phyloP scores from a whole-genome alignment of 2,113 vertebrate species.

The Colistium nudipinnis region DNA sequence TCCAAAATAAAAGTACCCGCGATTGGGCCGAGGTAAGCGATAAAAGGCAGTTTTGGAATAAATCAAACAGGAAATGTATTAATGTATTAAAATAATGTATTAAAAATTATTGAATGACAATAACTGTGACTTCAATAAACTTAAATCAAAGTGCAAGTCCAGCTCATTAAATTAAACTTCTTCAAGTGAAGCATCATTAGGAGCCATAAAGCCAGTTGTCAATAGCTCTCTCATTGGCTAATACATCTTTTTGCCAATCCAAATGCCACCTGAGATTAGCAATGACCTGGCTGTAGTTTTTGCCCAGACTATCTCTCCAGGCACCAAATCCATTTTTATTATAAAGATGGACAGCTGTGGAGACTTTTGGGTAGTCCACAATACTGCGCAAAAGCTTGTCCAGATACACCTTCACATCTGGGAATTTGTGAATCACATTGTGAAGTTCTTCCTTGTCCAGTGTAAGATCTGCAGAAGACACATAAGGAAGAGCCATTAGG shows the following conservation, averaged over 20 bases:
- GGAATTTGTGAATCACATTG: slow-evolving; percentile 85
- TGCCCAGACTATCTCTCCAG: slow-evolving; percentile 86
- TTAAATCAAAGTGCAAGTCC: slow-evolving; percentile 16
- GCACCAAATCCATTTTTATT: slow-evolving; percentile 88
- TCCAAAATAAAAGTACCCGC: slow-evolving; percentile 50
- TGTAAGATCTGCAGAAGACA: slow-evolving; percentile 84
- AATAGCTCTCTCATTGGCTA: slow-evolving; percentile 84
- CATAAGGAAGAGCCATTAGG: background rate
- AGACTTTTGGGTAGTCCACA: slow-evolving; percentile 89
- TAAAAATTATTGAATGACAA: background rate
- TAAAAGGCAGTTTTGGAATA: background rate
- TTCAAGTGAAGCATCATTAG: background rate
- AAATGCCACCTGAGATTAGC: slow-evolving; percentile 92
- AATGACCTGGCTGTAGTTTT: slow-evolving; percentile 88
- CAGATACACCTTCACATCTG: slow-evolving; percentile 76
- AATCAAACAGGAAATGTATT: background rate
- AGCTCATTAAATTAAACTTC: slow-evolving; percentile 4
- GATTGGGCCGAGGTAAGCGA: background rate
- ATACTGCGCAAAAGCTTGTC: slow-evolving; percentile 85
- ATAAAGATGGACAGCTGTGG: slow-evolving; percentile 85
- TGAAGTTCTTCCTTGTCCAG: slow-evolving; percentile 89
- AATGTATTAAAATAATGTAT: background rate
- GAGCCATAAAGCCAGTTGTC: slow-evolving; percentile 81
- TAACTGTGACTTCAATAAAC: background rate
- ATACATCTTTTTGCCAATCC: slow-evolving; percentile 88